phyloP scores from a whole-genome alignment of 1,140 invertebrate genomes.

The Phthorimaea operculella region DNA sequence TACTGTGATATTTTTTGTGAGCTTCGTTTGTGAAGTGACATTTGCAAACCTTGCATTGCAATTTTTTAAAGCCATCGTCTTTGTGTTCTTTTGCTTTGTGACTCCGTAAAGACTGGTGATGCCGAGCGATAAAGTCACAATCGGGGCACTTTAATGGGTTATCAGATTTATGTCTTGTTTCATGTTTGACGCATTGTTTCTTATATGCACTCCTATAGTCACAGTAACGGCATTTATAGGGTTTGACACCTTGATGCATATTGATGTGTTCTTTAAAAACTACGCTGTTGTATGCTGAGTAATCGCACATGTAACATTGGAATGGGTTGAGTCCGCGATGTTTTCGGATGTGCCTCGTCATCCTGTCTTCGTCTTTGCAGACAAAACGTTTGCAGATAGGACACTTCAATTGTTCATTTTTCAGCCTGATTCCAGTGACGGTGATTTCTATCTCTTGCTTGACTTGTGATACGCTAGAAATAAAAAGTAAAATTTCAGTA shows the following conservation, averaged over 20 bases:
- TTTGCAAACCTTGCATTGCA: constrained; percentile 17
- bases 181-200: constrained; percentile 52
- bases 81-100: constrained; percentile 26
- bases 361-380: constrained; percentile 35
- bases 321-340: constrained; percentile 49
- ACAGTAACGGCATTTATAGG: constrained; percentile 45
- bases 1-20: constrained; percentile 8
- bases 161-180: constrained; percentile 39
- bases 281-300: constrained; percentile 43
- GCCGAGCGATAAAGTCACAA: constrained; percentile 38
- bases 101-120: constrained; percentile 22
- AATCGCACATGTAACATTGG: constrained; percentile 52
- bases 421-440: neutral
- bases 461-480: no score
- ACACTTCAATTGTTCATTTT: constrained; percentile 13
- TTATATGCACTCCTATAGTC: constrained; percentile 45
- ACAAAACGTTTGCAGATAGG: constrained; percentile 37
- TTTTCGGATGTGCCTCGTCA: constrained; percentile 40
- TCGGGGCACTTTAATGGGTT: constrained; percentile 41
- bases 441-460: neutral
- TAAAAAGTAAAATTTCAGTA: no score
- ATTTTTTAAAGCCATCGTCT: constrained; percentile 2
- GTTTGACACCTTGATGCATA: constrained; percentile 51
- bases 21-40: constrained; percentile 15
- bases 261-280: constrained; percentile 45